Percentiles rank a stretch among this genome's conserved stretches.
Evolutionary conservation across 2,888 invertebrate species (phyloP).

Genomic region (Athalia circularis): DNA sequence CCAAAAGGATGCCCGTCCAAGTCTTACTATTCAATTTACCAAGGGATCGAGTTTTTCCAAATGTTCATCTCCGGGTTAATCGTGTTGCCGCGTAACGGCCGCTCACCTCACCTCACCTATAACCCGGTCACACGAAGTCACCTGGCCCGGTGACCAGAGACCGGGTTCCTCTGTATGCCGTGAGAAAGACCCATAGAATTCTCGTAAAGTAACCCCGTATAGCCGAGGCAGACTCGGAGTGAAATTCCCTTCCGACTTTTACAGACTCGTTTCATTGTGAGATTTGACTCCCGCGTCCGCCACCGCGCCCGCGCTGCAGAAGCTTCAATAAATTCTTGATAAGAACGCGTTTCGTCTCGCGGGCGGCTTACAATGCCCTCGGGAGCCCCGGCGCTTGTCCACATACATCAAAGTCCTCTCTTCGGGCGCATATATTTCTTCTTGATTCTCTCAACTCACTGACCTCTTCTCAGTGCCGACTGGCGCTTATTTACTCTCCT

Average conservation of each 20-base stretch:
- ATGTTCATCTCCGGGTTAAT: constrained; percentile 53
- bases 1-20: neutral
- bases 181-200: constrained; percentile 35
- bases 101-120: constrained; percentile 51
- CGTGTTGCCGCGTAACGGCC: constrained; percentile 64
- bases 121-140: constrained; percentile 37
- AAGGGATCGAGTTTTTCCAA: constrained; percentile 43
- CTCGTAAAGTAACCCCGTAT: constrained; percentile 22
- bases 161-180: neutral
- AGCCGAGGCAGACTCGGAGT: neutral
- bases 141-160: neutral
- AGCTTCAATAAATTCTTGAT: constrained; percentile 46
- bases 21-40: constrained; percentile 52
- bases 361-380: constrained; percentile 49
- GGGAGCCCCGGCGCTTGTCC: constrained; percentile 35
- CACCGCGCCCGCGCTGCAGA: constrained; percentile 20
- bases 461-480: constrained; percentile 15
- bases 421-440: constrained; percentile 31
- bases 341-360: constrained; percentile 44
- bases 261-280: too few relatives aligned
- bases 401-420: constrained; percentile 50
- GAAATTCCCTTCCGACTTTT: constrained; percentile 8
- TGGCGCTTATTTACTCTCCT: too few relatives aligned
- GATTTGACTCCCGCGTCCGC: neutral
- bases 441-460: constrained; percentile 33